A percentile compares a stretch with the other conserved stretches of the same genome.
phyloP scores from a whole-genome alignment of 2,113 vertebrate species.

The Corythornis madagascariensis region DNA sequence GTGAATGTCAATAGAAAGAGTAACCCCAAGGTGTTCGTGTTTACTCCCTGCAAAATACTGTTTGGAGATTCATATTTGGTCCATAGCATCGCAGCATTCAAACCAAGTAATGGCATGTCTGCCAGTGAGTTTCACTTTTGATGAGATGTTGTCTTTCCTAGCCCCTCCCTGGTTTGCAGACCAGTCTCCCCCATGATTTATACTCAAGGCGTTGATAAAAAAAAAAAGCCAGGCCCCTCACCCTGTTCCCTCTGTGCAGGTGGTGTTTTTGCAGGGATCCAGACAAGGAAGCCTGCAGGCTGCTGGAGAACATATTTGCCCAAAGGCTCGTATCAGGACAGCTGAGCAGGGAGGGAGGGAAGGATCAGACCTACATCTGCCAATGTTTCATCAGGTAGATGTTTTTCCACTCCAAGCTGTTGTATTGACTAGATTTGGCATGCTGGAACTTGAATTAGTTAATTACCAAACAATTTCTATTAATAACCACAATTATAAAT shows the following conservation, averaged over 20 bases:
- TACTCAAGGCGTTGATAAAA: not conserved
- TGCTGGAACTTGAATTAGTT: not conserved
- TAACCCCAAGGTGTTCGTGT: not conserved
- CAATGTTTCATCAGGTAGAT: not conserved
- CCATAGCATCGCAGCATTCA: rapidly evolving
- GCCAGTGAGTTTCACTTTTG: not conserved
- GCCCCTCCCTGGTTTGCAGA: not conserved
- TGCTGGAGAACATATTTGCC: not conserved
- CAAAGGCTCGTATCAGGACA: not conserved
- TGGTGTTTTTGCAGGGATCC: not conserved
- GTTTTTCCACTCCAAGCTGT: not conserved
- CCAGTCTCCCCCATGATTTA: not conserved
- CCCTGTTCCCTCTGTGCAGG: not conserved
- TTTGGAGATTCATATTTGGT: not conserved
- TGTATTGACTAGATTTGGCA: not conserved
- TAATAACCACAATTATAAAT: not conserved
- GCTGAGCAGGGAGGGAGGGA: not conserved
- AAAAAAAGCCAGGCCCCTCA: not conserved
- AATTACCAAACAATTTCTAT: not conserved
- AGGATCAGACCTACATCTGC: not conserved
- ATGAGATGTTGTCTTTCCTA: not conserved
- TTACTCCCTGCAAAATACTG: not conserved
- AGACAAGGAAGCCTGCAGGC: not conserved
- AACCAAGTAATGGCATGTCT: not conserved
- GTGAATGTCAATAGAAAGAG: not conserved